Conservation (phyloP, 2,888 invertebrate species). For the Leucophenga maculata region DNA sequence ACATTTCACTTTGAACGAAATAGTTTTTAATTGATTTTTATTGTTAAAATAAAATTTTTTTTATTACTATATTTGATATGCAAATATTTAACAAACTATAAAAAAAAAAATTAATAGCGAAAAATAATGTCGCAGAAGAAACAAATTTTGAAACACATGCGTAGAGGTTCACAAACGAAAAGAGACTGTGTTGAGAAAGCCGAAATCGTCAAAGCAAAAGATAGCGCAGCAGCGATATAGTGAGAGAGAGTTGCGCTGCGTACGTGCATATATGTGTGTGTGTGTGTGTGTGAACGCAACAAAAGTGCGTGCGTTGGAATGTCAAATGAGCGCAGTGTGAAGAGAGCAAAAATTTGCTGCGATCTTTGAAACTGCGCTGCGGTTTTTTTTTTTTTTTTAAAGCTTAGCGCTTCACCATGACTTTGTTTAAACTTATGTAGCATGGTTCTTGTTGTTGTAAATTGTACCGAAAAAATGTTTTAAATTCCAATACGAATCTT, state of each 20-base stretch:
- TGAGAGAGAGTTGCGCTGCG: too few species aligned
- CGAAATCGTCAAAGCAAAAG: background rate
- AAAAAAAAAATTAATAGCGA: too few species aligned
- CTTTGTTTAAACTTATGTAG: too few species aligned
- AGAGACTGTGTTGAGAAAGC: background rate
- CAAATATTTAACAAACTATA: constrained; percentile 20
- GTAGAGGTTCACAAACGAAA: background rate
- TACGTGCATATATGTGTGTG: too few species aligned
- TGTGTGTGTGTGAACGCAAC: too few species aligned
- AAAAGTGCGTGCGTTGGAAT: too few species aligned
- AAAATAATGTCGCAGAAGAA: background rate
- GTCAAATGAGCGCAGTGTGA: too few species aligned
- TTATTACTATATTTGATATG: constrained; percentile 25
- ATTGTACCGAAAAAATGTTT: background rate
- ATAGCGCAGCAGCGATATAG: background rate
- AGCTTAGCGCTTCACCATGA: background rate
- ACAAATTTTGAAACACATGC: background rate
- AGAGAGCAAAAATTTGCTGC: background rate
- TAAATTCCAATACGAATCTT: background rate
- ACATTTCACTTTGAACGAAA: constrained; percentile 37
- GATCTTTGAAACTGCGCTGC: background rate
- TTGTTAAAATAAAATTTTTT: constrained; percentile 37
- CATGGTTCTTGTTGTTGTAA: background rate
- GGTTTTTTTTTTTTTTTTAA: too few species aligned
- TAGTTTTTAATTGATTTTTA: constrained; percentile 58